Evolutionary conservation across 2,888 invertebrate genomes (phyloP).

Genomic region (Andrena bucephala): DNA sequence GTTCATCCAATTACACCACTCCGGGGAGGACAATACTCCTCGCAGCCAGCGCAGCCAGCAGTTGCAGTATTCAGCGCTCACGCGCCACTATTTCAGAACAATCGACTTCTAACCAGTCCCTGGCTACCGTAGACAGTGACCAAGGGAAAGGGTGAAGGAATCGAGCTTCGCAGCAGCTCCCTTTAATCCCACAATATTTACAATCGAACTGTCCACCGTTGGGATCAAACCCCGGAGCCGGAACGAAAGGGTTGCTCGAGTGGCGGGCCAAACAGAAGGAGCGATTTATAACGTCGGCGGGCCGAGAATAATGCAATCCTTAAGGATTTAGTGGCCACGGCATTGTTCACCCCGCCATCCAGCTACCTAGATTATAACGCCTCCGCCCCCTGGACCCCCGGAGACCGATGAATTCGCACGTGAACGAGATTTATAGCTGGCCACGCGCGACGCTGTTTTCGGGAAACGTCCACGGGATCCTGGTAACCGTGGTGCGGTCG

Average conservation of each 20-base stretch:
- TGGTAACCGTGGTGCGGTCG: constrained; percentile 18
- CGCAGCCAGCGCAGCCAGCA: not conserved
- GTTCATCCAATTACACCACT: constrained; percentile 29
- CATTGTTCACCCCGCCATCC: constrained; percentile 41
- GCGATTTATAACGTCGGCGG: constrained; percentile 46
- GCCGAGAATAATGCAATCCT: constrained; percentile 51
- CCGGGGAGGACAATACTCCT: not conserved
- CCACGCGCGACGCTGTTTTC: constrained; percentile 29
- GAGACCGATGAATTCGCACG: constrained; percentile 29
- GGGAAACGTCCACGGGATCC: constrained; percentile 21
- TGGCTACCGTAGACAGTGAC: constrained; percentile 30
- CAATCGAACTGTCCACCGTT: constrained; percentile 42
- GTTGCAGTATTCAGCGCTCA: too few relatives aligned
- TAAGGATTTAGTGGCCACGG: constrained; percentile 39
- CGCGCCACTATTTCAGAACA: constrained; percentile 14
- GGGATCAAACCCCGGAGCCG: not conserved
- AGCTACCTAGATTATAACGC: constrained; percentile 32
- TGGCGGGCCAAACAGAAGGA: constrained; percentile 13
- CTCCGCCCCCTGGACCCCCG: not conserved
- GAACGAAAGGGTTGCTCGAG: constrained; percentile 47
- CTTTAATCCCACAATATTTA: constrained; percentile 73
- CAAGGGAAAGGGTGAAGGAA: constrained; percentile 29
- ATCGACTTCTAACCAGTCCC: constrained; percentile 29
- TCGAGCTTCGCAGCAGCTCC: constrained; percentile 5
- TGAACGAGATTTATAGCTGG: constrained; percentile 55